Percentiles rank a stretch among this genome's conserved stretches.
Conservation (phyloP, 2,888 invertebrate species). For the Himalopsyche japonica region DNA sequence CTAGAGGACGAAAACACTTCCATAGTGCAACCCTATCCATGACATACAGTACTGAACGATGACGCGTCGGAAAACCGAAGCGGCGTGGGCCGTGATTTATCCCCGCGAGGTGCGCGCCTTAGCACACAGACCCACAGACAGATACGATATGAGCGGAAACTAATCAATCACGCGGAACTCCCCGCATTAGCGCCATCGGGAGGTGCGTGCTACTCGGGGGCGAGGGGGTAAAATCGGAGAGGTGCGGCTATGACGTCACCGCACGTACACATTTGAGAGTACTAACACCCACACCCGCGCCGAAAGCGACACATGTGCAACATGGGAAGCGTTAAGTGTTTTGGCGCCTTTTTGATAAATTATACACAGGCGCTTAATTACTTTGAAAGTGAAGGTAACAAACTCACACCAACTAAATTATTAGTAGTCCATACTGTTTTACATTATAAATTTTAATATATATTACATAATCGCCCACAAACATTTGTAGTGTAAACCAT, state of each 20-base stretch:
- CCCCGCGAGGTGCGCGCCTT: background rate
- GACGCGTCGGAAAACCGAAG: background rate
- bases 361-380: background rate
- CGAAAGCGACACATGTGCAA: background rate
- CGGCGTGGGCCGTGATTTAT: background rate
- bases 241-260: background rate
- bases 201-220: background rate
- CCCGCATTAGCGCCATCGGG: slow-evolving; percentile 14
- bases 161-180: slow-evolving; percentile 30
- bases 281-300: background rate
- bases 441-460: too few species aligned
- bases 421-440: too few species aligned
- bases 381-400: background rate
- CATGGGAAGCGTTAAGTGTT: background rate
- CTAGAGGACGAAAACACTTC: too few species aligned
- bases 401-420: too few species aligned
- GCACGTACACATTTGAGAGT: background rate
- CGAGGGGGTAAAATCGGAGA: background rate
- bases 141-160: slow-evolving; percentile 23
- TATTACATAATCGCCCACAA: too few species aligned
- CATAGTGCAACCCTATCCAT: too few species aligned
- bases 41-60: background rate
- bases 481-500: too few species aligned
- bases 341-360: background rate
- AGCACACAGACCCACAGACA: background rate